Conservation (phyloP, 2,888 invertebrate genomes). For the Andrena flavipes region DNA sequence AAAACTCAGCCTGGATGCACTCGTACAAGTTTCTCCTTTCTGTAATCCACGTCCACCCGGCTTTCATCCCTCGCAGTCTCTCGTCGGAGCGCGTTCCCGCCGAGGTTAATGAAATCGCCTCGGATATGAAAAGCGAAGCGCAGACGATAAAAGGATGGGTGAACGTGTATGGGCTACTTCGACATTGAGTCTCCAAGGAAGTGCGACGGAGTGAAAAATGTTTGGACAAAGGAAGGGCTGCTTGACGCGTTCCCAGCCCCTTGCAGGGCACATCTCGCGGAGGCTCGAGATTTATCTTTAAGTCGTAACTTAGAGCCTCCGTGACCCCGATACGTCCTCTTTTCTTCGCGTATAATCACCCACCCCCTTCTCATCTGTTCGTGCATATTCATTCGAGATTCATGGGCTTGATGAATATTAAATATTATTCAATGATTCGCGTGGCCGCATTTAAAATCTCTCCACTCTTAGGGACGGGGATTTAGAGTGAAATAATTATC, state of each 20-base stretch:
- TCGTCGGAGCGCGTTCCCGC: constrained; percentile 33
- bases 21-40: background rate
- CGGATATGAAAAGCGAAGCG: constrained; percentile 30
- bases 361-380: background rate
- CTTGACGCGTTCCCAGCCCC: constrained; percentile 17
- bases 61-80: constrained; percentile 8
- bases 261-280: constrained; percentile 26
- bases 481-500: constrained; percentile 33
- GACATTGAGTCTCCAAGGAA: background rate
- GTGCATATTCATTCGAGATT: constrained; percentile 52
- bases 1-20: constrained; percentile 12
- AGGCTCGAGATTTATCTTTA: constrained; percentile 45
- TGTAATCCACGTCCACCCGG: constrained; percentile 12
- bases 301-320: constrained; percentile 41
- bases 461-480: background rate
- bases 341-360: constrained; percentile 28
- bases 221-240: constrained; percentile 28
- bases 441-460: constrained; percentile 27
- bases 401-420: constrained; percentile 48
- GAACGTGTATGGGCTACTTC: constrained; percentile 17
- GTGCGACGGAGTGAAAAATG: constrained; percentile 18
- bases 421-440: constrained; percentile 50
- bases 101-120: constrained; percentile 20
- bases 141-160: constrained; percentile 30
- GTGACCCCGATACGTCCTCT: constrained; percentile 48